Percentiles rank a stretch among this genome's conserved stretches.
Evolutionary conservation across 2,797 vertebrate species (phyloP).

Genomic region (Numenius phaeopus): DNA sequence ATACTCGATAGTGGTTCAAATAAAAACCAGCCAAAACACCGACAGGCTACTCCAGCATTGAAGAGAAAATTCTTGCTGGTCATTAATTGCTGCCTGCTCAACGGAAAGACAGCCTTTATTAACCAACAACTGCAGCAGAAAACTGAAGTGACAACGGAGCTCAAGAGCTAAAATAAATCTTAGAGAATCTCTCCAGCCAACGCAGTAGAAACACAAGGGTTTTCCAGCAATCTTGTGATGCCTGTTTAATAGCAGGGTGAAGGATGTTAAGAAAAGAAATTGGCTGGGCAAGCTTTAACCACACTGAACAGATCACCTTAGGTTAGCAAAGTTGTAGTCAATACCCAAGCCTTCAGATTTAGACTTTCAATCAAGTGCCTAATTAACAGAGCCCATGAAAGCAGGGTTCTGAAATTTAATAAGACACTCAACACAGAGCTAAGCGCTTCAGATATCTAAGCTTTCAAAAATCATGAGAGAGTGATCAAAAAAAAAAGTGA

Average conservation of each 20-base stretch:
- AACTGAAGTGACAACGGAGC: neutral
- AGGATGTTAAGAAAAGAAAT: neutral
- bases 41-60: neutral
- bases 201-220: neutral
- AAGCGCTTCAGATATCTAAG: neutral
- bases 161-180: neutral
- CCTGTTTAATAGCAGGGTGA: neutral
- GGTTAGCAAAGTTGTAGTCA: constrained; percentile 47
- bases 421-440: constrained; percentile 15
- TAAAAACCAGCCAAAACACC: neutral
- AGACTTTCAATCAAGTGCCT: constrained; percentile 58
- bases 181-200: neutral
- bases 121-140: neutral
- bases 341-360: constrained; percentile 33
- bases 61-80: neutral
- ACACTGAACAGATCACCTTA: neutral
- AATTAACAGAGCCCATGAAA: constrained; percentile 46
- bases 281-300: constrained; percentile 21
- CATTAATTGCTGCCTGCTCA: neutral
- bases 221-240: neutral
- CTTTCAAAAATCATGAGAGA: constrained; percentile 40
- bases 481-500: neutral
- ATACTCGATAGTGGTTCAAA: neutral
- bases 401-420: constrained; percentile 53
- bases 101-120: neutral